phyloP scores from a whole-genome alignment of 2,113 vertebrate species.

The Octodon degus region DNA sequence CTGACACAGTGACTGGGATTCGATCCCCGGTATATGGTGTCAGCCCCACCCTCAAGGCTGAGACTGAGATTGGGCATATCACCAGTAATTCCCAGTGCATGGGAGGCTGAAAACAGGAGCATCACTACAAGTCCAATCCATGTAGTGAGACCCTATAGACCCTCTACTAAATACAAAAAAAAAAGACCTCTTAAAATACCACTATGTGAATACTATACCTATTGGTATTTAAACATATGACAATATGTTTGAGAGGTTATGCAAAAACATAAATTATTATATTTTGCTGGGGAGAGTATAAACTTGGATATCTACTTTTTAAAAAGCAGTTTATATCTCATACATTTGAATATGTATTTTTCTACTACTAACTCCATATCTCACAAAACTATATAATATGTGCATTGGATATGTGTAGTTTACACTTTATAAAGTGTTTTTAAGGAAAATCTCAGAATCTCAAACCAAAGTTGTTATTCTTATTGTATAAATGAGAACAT shows the following conservation, averaged over 20 bases:
- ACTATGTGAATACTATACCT: neutral
- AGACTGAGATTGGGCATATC: too few species aligned
- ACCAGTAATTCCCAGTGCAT: too few species aligned
- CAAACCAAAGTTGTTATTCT: neutral
- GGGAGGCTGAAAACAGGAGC: too few species aligned
- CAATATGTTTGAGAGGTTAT: neutral
- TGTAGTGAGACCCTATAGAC: too few species aligned
- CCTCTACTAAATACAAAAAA: too few species aligned
- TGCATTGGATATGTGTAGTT: neutral
- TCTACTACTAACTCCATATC: neutral
- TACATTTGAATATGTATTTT: neutral
- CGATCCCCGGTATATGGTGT: too few species aligned
- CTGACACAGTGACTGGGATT: too few species aligned
- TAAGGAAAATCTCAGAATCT: neutral
- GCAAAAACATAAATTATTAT: neutral
- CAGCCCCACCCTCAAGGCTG: too few species aligned
- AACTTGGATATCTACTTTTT: neutral
- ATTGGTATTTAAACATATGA: neutral
- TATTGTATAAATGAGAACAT: slow-evolving; percentile 4
- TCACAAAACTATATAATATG: neutral
- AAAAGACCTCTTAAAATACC: neutral
- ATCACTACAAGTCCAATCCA: too few species aligned
- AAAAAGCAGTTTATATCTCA: neutral
- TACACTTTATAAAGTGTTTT: neutral
- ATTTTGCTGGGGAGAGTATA: neutral